These are phyloP conservation scores for Eira barbara DNA, from an alignment of 2,113 vertebrate genomes.

Conservation along the genomic window DNA sequence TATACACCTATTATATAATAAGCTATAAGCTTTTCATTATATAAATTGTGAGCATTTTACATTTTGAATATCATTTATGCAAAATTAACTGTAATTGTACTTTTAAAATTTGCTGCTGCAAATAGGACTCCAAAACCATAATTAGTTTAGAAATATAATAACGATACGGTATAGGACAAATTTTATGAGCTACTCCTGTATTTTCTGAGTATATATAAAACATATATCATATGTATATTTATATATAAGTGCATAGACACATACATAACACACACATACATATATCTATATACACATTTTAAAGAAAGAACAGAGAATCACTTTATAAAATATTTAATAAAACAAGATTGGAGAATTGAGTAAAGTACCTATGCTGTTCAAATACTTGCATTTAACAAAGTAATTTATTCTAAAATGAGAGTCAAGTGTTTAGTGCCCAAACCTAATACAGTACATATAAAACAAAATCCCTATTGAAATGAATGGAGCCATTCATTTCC, in stretches of 20 bases:
- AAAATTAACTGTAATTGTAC: neutral
- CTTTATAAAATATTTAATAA: neutral
- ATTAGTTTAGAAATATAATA: neutral
- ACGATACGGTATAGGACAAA: neutral
- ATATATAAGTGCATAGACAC: neutral
- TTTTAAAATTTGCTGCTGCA: neutral
- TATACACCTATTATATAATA: neutral
- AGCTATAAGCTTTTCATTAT: neutral
- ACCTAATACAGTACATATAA: conserved; percentile 57
- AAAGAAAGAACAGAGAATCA: conserved; percentile 35
- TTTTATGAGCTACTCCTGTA: neutral
- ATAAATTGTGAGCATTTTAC: neutral
- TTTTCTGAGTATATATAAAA: neutral
- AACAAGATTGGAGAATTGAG: conserved; percentile 36
- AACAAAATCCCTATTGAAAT: conserved; percentile 76
- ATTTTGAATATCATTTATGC: neutral
- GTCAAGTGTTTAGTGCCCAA: conserved; percentile 72
- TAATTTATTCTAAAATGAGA: conserved; percentile 68
- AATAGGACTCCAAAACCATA: neutral
- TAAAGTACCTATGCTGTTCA: conserved; percentile 71
- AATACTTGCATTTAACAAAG: conserved; percentile 68
- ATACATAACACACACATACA: neutral
- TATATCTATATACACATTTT: conserved; percentile 27
- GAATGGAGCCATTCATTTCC: conserved; percentile 81
- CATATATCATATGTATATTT: neutral